Evolutionary conservation across 2,797 vertebrate species (phyloP).

Genomic region (Huso huso): DNA sequence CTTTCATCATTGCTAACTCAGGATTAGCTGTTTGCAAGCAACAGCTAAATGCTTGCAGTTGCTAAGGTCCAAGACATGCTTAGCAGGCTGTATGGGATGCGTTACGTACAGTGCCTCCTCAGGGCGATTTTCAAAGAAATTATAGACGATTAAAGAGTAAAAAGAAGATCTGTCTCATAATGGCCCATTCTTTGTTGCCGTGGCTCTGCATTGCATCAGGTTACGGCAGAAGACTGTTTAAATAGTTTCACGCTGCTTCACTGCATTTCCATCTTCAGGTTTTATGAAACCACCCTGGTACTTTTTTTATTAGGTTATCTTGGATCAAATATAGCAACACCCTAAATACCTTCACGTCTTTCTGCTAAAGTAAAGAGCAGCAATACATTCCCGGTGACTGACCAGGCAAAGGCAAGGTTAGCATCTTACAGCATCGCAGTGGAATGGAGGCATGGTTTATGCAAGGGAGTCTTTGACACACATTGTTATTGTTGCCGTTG

Average conservation of each 20-base stretch:
- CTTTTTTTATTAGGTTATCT: neutral
- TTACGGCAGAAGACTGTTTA: conserved; percentile 28
- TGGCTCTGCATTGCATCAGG: conserved; percentile 29
- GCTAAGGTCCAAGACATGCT: too few species aligned
- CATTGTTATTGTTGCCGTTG: conserved; percentile 54
- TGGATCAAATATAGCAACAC: neutral
- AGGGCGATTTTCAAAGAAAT: conserved; percentile 26
- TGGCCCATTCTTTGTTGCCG: conserved; percentile 8
- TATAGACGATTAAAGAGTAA: conserved; percentile 15
- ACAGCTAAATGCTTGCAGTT: too few species aligned
- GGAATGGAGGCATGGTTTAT: conserved; percentile 60
- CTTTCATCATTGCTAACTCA: conserved; percentile 27
- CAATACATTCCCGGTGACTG: conserved; percentile 60
- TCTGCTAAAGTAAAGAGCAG: conserved; percentile 34
- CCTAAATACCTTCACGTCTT: conserved; percentile 5
- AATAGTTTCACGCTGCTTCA: neutral
- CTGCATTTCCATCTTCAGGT: conserved; percentile 6
- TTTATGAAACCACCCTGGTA: neutral
- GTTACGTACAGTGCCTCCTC: conserved; percentile 36
- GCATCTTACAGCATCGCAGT: conserved; percentile 58
- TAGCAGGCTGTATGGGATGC: conserved; percentile 30
- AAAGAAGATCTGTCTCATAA: conserved; percentile 6
- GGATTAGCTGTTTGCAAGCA: conserved; percentile 38
- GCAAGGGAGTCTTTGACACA: conserved; percentile 60
- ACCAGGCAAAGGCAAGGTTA: conserved; percentile 45